Percentiles rank a stretch among this genome's conserved stretches.
These are phyloP conservation scores for Tangara arthus DNA, from an alignment of 2,797 vertebrate species.

Conservation along the genomic window DNA sequence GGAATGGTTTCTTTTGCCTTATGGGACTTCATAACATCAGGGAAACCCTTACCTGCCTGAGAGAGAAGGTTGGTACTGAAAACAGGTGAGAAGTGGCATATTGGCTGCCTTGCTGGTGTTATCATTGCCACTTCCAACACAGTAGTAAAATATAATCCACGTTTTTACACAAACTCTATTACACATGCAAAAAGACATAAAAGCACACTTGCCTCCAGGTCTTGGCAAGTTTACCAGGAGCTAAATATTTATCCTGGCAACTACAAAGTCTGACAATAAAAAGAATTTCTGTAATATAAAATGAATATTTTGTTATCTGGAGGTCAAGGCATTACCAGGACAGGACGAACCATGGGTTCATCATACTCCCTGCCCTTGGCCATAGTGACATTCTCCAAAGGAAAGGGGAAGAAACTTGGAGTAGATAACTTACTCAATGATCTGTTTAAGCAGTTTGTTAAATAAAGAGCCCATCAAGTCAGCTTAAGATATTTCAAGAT, in stretches of 20 bases:
- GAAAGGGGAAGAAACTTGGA: background rate
- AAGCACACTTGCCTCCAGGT: background rate
- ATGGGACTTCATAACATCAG: background rate
- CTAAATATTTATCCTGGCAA: constrained; percentile 36
- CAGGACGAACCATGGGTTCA: background rate
- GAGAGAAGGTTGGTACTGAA: background rate
- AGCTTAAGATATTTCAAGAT: background rate
- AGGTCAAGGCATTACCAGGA: background rate
- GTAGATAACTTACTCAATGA: background rate
- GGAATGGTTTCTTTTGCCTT: background rate
- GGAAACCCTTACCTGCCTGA: background rate
- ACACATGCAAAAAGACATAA: background rate
- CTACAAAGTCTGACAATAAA: constrained; percentile 19
- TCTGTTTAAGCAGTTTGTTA: background rate
- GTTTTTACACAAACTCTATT: background rate
- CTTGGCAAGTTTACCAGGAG: constrained; percentile 9
- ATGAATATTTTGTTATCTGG: constrained; percentile 28
- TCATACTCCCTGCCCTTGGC: background rate
- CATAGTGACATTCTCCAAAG: background rate
- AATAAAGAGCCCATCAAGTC: background rate
- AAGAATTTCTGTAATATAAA: background rate
- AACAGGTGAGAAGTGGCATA: background rate
- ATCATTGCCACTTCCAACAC: background rate
- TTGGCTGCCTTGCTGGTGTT: background rate
- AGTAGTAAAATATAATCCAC: background rate